Evolutionary conservation across 2,888 invertebrate species (phyloP), one percentile per base, ranked within the genome.

Genomic region (Helleia helle): DNA sequence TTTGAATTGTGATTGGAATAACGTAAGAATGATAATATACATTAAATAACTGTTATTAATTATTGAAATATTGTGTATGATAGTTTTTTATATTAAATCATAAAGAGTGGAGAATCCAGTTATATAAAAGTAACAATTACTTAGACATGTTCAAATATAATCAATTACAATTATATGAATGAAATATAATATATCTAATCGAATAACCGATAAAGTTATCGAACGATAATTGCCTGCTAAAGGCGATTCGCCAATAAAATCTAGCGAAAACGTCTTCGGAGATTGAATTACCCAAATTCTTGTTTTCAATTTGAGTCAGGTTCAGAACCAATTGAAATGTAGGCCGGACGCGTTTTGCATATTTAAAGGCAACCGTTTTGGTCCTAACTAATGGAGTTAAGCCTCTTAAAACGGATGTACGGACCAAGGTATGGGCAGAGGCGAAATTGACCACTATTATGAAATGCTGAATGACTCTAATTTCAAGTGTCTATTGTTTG

Each of bases 311-410:
- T 42, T 44, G 40, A 46, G 44, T 45, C 46, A 46, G 44, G 40
- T 50, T 48, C 41, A 44, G 40, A 38, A 37, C 49, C 49, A 56
- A 51, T 54, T 53, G 55, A 64, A 63, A 64, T 61, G 58, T 61
- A 59, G 65, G 57, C 56, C 59, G 55, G 59, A 55, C 62, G 56
- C 54, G 58, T 59, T 65, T 65, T 63, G 60, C 61, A 65, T 67
- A 59, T 66, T 67, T 62, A 61, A 63, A 52, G 52, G 50, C 49
- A 56, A 58, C 54, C 57, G 56, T 63, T 66, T 66, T 56, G 59
- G 49, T 55, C 52, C 55, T 58, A n/a, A 65, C 59, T 63, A 65
- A 68, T 69, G 56, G 57, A 59, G 57, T 61, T 65, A 63, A 64
- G 56, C 58, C 55, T 60, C 58, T 63, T 58, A 57, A 50, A 55